Conservation (phyloP, 1,140 invertebrate genomes). For the Physella acuta region DNA sequence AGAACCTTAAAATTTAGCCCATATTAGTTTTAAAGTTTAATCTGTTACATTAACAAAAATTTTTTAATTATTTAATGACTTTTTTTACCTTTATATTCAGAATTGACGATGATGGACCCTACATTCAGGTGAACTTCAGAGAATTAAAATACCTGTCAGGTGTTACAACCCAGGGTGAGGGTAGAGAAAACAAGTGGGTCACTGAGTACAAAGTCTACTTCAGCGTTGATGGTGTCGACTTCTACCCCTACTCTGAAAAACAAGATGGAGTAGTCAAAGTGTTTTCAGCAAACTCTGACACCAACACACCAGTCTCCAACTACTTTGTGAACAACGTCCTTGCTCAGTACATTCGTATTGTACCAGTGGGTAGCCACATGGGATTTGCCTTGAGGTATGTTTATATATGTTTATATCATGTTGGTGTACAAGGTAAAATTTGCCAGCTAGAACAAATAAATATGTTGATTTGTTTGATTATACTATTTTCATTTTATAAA, state of each 20-base stretch:
- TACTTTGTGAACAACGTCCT: conserved; percentile 29
- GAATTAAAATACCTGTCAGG: conserved; percentile 56
- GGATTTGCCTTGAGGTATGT: not conserved
- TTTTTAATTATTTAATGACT: too few species aligned
- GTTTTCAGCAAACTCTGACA: conserved; percentile 38
- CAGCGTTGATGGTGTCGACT: conserved; percentile 49
- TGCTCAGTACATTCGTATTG: not conserved
- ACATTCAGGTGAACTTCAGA: conserved; percentile 46
- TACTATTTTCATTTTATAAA: too few species aligned
- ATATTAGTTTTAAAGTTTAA: too few species aligned
- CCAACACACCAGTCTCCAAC: conserved; percentile 27
- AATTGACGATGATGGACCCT: not conserved
- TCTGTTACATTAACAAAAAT: too few species aligned
- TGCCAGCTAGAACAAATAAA: too few species aligned
- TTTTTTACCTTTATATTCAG: too few species aligned
- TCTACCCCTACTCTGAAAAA: conserved; percentile 34
- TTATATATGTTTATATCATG: too few species aligned
- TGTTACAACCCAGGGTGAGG: conserved; percentile 38
- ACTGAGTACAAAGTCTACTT: conserved; percentile 48
- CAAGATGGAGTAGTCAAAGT: conserved; percentile 28
- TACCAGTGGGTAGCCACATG: not conserved
- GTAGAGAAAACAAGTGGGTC: conserved; percentile 45
- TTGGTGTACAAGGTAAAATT: too few species aligned
- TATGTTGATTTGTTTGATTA: too few species aligned
- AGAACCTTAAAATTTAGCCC: too few species aligned